phyloP scores from a whole-genome alignment of 2,113 vertebrate species.

The Casuarius casuarius region DNA sequence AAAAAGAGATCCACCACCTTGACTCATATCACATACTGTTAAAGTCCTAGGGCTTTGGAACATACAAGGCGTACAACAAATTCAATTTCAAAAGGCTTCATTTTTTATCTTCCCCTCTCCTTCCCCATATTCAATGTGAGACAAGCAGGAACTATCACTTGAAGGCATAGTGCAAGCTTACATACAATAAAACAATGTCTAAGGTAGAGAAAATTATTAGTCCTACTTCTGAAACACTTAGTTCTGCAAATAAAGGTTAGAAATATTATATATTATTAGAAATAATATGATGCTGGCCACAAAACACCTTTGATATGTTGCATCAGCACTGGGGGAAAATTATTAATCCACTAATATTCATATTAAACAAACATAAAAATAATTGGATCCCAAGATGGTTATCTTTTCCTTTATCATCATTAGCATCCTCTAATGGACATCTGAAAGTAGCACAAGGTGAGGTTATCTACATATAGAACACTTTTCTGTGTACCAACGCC shows the following conservation, averaged over 20 bases:
- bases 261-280: background rate
- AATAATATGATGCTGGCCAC: background rate
- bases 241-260: background rate
- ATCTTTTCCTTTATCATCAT: background rate
- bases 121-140: background rate
- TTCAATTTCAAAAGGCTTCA: background rate
- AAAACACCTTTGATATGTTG: background rate
- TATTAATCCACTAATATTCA: background rate
- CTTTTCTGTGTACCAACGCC: background rate
- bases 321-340: background rate
- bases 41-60: background rate
- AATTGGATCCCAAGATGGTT: constrained; percentile 13
- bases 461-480: background rate
- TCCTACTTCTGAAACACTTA: background rate
- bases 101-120: background rate
- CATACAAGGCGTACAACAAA: background rate
- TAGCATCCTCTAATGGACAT: background rate
- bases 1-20: background rate
- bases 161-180: background rate
- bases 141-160: background rate
- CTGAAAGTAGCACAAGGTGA: background rate
- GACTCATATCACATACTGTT: background rate
- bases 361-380: constrained; percentile 18
- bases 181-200: background rate
- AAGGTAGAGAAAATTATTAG: background rate